These are phyloP conservation scores for Theodoxus fluviatilis DNA, from an alignment of 2,888 invertebrate species.

Conservation along the genomic window DNA sequence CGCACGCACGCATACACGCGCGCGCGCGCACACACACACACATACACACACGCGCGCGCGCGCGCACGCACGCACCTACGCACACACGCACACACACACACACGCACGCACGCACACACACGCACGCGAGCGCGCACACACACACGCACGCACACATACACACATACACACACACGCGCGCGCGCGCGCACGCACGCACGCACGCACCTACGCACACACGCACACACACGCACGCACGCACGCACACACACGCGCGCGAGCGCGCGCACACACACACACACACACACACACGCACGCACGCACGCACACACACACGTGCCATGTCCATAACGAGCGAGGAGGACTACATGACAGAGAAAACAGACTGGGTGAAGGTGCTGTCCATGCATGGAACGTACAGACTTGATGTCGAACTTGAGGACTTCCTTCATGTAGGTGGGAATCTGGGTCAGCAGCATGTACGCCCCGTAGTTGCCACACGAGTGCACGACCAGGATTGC, in stretches of 20 bases:
- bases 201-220: background rate
- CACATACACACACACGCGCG: background rate
- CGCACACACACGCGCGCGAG: background rate
- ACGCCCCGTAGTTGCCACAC: constrained; percentile 67
- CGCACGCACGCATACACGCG: background rate
- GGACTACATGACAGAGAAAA: no score
- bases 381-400: no score
- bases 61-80: background rate
- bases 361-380: no score
- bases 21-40: background rate
- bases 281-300: constrained; percentile 1
- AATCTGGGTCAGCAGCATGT: constrained; percentile 56
- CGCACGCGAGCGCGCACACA: background rate
- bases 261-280: background rate
- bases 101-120: background rate
- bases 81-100: constrained; percentile 2
- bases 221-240: background rate
- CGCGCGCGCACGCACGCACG: background rate
- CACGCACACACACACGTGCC: background rate
- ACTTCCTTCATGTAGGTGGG: constrained; percentile 61
- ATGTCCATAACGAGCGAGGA: background rate
- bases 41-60: background rate
- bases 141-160: background rate
- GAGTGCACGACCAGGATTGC: constrained; percentile 68
- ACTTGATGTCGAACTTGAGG: constrained; percentile 57